Conservation (phyloP, 2,113 vertebrate species). For the Hippolais icterina region DNA sequence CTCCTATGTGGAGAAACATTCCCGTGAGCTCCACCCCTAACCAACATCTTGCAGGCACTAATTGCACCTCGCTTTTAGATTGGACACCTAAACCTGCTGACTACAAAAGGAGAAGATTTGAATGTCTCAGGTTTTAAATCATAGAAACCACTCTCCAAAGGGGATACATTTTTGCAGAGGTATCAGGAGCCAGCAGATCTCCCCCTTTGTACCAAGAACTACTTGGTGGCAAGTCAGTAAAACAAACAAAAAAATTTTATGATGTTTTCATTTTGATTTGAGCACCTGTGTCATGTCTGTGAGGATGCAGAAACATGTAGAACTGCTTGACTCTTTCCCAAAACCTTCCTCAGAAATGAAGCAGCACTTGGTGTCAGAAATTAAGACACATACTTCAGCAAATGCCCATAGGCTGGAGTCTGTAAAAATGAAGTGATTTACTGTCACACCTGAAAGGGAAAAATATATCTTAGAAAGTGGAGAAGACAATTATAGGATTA, state of each 20-base stretch:
- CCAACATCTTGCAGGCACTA: background rate
- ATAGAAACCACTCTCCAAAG: background rate
- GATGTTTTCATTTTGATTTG: fast-evolving
- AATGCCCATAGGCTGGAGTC: background rate
- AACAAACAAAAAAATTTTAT: background rate
- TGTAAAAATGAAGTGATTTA: background rate
- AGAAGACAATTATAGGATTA: background rate
- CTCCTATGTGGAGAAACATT: background rate
- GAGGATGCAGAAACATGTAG: background rate
- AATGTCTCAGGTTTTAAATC: background rate
- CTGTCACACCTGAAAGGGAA: background rate
- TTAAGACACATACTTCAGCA: background rate
- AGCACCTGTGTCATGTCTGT: fast-evolving
- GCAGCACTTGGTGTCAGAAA: background rate
- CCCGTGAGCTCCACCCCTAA: background rate
- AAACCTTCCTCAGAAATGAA: background rate
- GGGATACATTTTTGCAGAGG: background rate
- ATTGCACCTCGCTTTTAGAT: background rate
- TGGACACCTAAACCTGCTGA: background rate
- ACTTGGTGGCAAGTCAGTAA: background rate
- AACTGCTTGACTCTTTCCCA: background rate
- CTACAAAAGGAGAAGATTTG: background rate
- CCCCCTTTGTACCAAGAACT: fast-evolving
- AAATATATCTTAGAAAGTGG: background rate
- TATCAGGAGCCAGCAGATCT: background rate